Evolutionary conservation across 2,113 vertebrate genomes (phyloP), one percentile per base, ranked within the genome.

Genomic region (Marmota monax): DNA sequence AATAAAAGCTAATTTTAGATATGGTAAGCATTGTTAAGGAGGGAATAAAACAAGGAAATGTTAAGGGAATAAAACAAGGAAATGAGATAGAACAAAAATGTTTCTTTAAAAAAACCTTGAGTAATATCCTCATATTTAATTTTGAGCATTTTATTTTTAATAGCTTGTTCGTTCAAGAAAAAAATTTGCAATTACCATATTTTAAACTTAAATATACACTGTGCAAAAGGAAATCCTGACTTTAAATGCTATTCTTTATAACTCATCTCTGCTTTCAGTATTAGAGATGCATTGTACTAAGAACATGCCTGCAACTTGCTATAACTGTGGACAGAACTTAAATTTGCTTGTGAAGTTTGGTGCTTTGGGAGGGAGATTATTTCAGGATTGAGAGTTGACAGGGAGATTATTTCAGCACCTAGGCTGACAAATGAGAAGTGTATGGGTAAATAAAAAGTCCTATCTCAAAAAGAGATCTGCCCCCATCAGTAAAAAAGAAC

Each of bases 91-190:
- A 91, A 56, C 34, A 72, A 96, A 92, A 92, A 74, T 11, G 25
- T 48, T 29, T 53, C 67, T 76, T 34, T 53, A 23, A 53, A 63
- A 96, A 65, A 72, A 65, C 37, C 69, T 67, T 61, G 8, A 58
- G 32, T 73, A 73, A 70, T 82, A 95, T 91, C 42, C 8, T n/a
- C 37, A 20, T 82, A 82, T 95, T 84, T 82, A 42, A 85, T 82
- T 98, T 94, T 94, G 51, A 97, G 73, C 61, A 90, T 90, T 96
- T 96, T 37, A 69, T 97, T 92, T 98, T 90, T 96, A 98, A 97
- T 95, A 93, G 65, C 63, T 96, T 96, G 9, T 97, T 98, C 98
- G 93, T 94, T 78, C 32, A 85, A n/a, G 4, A 96, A 79, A 97
- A 87, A 87, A 92, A 22, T 3, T 97, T 90, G 76, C 97, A 98